Base-by-base conservation (phyloP, 2,888 invertebrate species). In the Latrodectus hesperus region DNA sequence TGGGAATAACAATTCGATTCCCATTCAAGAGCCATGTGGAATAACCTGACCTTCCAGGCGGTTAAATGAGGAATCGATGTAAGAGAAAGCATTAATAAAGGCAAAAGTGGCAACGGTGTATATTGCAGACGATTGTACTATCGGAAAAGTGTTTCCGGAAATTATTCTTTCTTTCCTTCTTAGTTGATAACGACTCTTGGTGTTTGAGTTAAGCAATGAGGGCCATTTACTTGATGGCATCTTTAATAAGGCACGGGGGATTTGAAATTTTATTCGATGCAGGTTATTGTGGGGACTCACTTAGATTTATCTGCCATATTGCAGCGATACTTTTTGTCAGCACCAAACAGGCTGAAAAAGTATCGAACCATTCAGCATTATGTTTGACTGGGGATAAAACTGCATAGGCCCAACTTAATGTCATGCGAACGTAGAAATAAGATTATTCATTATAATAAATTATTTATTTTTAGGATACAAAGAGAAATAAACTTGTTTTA, bases 1-100 rank as follows among this genome's bases (percentile, higher is more conserved):
- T 74, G 81, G 81, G 81, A 64, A 67, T 81, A 74, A 81, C 74
- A 74, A 72, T 74, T 67, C 52, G 65, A 74, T 73, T 74, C 53
- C 74, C 81, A 74, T 81, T 81, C 51, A 38, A 26, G 10, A 11
- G 17, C n/a, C 60, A 70, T 71, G 80, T 72, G 72, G 72, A 81
- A 81, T 81, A 67, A 81, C 67, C 55, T 74, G 81, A 73, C 81
- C 81, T 74, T 74, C 65, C 70, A 49, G 51, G 73, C 22, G 67
- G 67, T 26, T 67, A 26, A 68, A 67, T n/a, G 17, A 65, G 68
- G 67, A 77, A 77, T 77, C 77, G 77, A 77, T 77, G 49, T 17
- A 65, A 16, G 22, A 16, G 22, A 22, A 68, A 60, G 60, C 60
- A 60, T 60, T 60, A 68, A 22, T 68, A 60, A 60, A 14, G 60